Evolutionary conservation across 2,113 vertebrate species (phyloP), one percentile per base, ranked within the genome.

Genomic region (Romanogobio albipinnatus): DNA sequence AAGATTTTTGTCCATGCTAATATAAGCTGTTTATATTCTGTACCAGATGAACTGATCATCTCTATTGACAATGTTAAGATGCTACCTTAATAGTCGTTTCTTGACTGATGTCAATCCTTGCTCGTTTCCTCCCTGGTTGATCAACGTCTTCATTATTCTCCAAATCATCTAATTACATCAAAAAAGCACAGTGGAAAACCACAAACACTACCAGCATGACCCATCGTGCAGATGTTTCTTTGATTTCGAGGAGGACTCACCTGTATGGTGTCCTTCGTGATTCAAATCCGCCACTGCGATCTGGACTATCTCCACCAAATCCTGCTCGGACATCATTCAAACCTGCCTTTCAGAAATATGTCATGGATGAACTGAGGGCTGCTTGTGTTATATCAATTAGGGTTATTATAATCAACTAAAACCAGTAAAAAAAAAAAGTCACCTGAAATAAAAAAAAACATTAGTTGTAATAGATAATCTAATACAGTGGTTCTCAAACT

Each of bases 321-420:
- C 97, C 90, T 97, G 96, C 87, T 97, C 97, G 77, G 98, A 96
- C 98, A 99, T 99, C 94, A 96, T 97, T 96, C 94, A 96, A 93
- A 88, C 56, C 92, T 94, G 11, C 64, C 87, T 59, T 56, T 39
- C 76, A 45, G 58, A 29, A 59, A 82, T 39, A 33, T 6, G 56
- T 47, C 45, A 66, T 11, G 2, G 24, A 45, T 29, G 11, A 76
- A 19, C 2, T 22, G 22, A 4, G 19, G 39, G 19, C 0, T 29
- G 45, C 45, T 73, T 47, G 39, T 14, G 70, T n/a, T 10, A 0
- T 3, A 45, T 45, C 19, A 24, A 3, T 24, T 0, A 24, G 22
- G 19, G 19, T n/a, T 45, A 45, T 71, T 43, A 70, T 33, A 0
- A 13, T 17, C 33, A 39, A 62, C 24, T 29, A 14, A 13, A 64